Conservation (phyloP, 2,888 invertebrate genomes). For the Sarcophaga carnaria region DNA sequence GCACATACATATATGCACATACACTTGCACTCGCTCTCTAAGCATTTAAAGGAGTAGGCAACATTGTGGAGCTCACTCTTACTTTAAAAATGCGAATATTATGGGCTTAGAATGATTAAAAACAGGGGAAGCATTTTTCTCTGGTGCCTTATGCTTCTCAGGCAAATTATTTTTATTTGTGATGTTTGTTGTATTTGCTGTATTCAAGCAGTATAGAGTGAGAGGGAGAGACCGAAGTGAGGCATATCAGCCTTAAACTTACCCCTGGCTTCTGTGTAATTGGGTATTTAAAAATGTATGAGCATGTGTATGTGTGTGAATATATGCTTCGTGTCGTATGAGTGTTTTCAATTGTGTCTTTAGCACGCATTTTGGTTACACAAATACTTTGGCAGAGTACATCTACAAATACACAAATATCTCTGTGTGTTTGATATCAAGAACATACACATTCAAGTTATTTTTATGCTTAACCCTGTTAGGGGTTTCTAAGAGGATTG, state of each 20-base stretch:
- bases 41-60: too few species aligned
- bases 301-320: too few species aligned
- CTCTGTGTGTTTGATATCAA: neutral
- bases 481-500: too few species aligned
- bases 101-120: slow-evolving; percentile 28
- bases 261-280: slow-evolving; percentile 13
- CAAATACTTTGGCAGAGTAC: neutral
- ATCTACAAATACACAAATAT: neutral
- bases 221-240: slow-evolving; percentile 3
- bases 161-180: slow-evolving; percentile 38
- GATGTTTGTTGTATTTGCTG: slow-evolving; percentile 11
- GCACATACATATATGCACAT: neutral
- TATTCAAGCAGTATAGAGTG: too few species aligned
- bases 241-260: slow-evolving; percentile 42
- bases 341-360: neutral
- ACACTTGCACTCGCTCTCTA: too few species aligned
- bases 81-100: neutral
- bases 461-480: too few species aligned
- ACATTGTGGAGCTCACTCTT: too few species aligned
- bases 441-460: neutral
- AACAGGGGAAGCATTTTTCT: slow-evolving; percentile 40
- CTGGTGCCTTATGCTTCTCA: slow-evolving; percentile 4
- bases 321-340: neutral
- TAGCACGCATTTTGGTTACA: slow-evolving; percentile 36
- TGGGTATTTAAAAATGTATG: slow-evolving; percentile 2